Evolutionary conservation across 2,888 invertebrate genomes (phyloP).

Genomic region (Chorisops tibialis): DNA sequence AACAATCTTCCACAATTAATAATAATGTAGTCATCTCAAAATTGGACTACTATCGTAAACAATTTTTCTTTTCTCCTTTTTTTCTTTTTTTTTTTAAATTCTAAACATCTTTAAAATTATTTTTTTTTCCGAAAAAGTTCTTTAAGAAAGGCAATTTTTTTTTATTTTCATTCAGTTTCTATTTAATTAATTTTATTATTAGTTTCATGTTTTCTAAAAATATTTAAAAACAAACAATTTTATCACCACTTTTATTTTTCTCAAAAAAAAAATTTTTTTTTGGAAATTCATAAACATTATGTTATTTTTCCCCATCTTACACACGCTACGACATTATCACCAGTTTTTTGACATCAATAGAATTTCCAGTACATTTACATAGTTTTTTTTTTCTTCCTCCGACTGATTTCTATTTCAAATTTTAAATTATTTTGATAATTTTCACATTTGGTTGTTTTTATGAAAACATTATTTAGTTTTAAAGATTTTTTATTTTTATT

Average conservation of each 20-base stretch:
- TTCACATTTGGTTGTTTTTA: no score
- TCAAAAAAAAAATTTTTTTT: no score
- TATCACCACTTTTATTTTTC: no score
- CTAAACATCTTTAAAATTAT: not conserved
- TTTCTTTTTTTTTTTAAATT: not conserved
- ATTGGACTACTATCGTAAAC: no score
- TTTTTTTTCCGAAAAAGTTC: not conserved
- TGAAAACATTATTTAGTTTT: not conserved
- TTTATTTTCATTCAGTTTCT: no score
- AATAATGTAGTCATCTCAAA: no score
- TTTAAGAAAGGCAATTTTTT: not conserved
- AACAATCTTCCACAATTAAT: no score
- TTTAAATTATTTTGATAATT: not conserved
- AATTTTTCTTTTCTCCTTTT: no score
- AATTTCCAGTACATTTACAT: slow-evolving; percentile 9
- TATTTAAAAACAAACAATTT: no score
- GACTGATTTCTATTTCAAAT: not conserved
- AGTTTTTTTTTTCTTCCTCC: not conserved
- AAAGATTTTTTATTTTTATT: not conserved
- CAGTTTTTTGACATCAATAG: slow-evolving; percentile 18
- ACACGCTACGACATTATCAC: slow-evolving; percentile 19
- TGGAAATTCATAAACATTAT: not conserved
- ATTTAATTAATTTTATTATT: no score
- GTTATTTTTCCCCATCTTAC: not conserved
- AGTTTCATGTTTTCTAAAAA: no score